Evolutionary conservation across 1,140 invertebrate species (phyloP).

Genomic region (Daktulosphaira vitifoliae): DNA sequence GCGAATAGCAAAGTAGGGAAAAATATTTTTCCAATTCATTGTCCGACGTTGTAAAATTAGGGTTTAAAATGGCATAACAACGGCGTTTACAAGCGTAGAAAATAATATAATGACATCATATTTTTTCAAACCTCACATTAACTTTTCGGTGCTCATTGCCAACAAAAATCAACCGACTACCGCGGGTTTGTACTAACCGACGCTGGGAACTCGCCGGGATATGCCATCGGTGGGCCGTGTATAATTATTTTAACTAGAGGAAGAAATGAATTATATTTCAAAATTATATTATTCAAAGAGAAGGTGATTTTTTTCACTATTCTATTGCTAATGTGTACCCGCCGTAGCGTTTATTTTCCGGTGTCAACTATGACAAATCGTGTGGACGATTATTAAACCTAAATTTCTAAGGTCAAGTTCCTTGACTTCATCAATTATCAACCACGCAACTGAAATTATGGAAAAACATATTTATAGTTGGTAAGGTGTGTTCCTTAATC

Average conservation of each 20-base stretch:
- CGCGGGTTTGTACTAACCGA: not conserved
- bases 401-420: slow-evolving; percentile 14
- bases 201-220: slow-evolving; percentile 12
- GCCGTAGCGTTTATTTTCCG: slow-evolving; percentile 22
- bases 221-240: slow-evolving; percentile 28
- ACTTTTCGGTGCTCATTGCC: not conserved
- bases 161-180: slow-evolving; percentile 9
- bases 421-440: slow-evolving; percentile 25
- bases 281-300: slow-evolving; percentile 26
- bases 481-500: no score
- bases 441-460: no score
- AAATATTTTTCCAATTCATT: no score
- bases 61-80: not conserved
- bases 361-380: slow-evolving; percentile 34
- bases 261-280: slow-evolving; percentile 30
- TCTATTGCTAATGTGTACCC: not conserved
- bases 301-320: slow-evolving; percentile 13
- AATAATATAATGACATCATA: not conserved
- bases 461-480: no score
- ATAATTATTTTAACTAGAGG: slow-evolving; percentile 34
- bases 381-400: slow-evolving; percentile 13
- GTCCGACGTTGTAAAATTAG: no score
- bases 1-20: no score
- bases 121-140: not conserved
- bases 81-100: not conserved